These are phyloP conservation scores for Oreocharis arfaki DNA, from an alignment of 2,113 vertebrate genomes.

Conservation along the genomic window DNA sequence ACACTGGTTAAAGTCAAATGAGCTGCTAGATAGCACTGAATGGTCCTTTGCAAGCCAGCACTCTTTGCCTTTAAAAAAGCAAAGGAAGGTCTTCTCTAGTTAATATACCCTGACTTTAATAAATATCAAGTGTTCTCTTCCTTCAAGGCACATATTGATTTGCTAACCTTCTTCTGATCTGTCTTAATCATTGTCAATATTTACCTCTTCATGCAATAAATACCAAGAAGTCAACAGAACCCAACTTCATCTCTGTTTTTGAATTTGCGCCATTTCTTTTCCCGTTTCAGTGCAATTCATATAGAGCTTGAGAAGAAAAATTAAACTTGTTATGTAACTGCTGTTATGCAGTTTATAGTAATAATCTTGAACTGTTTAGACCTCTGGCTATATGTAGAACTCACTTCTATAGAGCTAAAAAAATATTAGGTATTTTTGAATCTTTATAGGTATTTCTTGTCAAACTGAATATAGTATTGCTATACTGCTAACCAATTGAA, in stretches of 20 bases:
- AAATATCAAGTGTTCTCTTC: conserved; percentile 12
- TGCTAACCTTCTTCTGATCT: conserved; percentile 39
- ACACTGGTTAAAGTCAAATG: neutral
- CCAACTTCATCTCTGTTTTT: neutral
- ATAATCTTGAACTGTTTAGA: neutral
- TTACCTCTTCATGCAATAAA: conserved; percentile 47
- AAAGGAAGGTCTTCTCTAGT: neutral
- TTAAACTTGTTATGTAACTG: neutral
- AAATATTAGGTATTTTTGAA: neutral
- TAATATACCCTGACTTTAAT: conserved; percentile 11
- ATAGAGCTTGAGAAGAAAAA: neutral
- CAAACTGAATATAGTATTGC: neutral
- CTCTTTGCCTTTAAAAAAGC: neutral
- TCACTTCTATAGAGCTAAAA: neutral
- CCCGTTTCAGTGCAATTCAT: neutral
- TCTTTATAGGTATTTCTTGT: neutral
- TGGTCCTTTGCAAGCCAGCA: neutral
- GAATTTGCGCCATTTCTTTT: conserved; percentile 4
- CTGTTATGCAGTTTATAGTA: neutral
- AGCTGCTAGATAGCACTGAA: neutral
- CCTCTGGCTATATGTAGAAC: neutral
- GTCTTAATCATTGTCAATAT: conserved; percentile 59
- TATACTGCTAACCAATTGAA: neutral
- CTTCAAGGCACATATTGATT: conserved; percentile 44
- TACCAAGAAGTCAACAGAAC: neutral